Base-by-base conservation (phyloP, 2,888 invertebrate species). In the Sesia apiformis region DNA sequence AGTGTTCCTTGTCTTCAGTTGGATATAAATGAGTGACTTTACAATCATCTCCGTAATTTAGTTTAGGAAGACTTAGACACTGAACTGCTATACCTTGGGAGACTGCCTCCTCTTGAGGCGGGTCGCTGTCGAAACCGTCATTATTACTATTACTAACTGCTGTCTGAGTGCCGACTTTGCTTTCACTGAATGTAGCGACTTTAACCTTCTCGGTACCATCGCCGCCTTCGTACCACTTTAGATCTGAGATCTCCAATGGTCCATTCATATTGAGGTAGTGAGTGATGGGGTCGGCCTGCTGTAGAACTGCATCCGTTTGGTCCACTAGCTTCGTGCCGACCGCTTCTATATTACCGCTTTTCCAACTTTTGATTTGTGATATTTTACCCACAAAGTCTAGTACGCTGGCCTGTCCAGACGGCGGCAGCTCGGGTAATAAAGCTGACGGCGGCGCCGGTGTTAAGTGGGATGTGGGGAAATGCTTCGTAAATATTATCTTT, bases 1-100 rank as follows among this genome's bases (percentile, higher is more conserved):
- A 69, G 72, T 94, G 93, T 58, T 91, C 90, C 59, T 93, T 93
- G 70, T 94, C 94, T 59, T 92, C 91, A 0, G 93, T 93, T 0
- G 94, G 93, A 56, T 93, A 70, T 50, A 95, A 90, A 64, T 93
- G 92, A 0, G 91, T 90, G 8, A 93, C 88, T 65, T 83, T 89
- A 51, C 92, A 78, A 64, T 91, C 87, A 49, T 87, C 85, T 55
- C 78, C 77, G 38, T 89, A 74, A 58, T 85, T 87, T 57, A 91
- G 76, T 55, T 79, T 81, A 4, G 84, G 63, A 60, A 93, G 78
- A 64, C 81, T 78, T 39, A 93, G 72, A 66, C 92, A 92, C 69
- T 93, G 92, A 39, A 92, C 86, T 0, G 92, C 91, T 51, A 85
- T 69, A 52, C 87, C 89, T 53, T 83, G 84, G 3, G 88, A 80